Evolutionary conservation across 2,888 invertebrate species (phyloP), one percentile per base, ranked within the genome.

Genomic region (Tenthredo notha): DNA sequence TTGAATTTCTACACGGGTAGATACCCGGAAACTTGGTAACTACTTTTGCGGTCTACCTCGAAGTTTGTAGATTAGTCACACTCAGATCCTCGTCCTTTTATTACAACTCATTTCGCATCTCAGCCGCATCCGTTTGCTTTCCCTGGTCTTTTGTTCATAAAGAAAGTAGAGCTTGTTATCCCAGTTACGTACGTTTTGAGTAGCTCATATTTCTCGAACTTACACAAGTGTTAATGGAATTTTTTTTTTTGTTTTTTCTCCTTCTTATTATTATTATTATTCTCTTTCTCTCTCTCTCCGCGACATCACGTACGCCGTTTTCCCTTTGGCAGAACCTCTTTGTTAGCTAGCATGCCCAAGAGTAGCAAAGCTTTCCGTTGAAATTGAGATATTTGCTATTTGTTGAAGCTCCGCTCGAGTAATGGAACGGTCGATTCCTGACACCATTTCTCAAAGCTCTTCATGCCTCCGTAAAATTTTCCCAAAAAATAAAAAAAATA

Each of bases 331-430:
- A 58, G 40, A 61, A 40, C 50, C 80, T 33, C 61, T 80, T 80
- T 80, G 80, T 80, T 80, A 18, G 10, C 78, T 40, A 2, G 29
- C 7, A 21, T 61, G 18, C 61, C 61, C n/a, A 12, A 80, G 61
- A 80, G 33, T 80, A 21, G 61, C 50, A 25, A 77, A 54, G 29
- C 61, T 61, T 33, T 80, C 43, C 40, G 25, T 25, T 40, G 80
- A 25, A 80, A 80, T 80, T 80, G 58, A 61, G 80, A 80, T 37
- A 58, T 80, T 58, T 40, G 61, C 40, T 37, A 61, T 58, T 61
- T 40, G 50, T 29, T 29, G 43, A 21, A 80, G 21, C n/a, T 40
- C 15, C 37, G n/a, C 80, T 61, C n/a, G 37, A 40, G 61, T 61
- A 80, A 80, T 80, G 61, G 37, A 5, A 58, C 58, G 58, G 40